Base-by-base conservation (phyloP, 2,888 invertebrate genomes). In the Myathropa florea region DNA sequence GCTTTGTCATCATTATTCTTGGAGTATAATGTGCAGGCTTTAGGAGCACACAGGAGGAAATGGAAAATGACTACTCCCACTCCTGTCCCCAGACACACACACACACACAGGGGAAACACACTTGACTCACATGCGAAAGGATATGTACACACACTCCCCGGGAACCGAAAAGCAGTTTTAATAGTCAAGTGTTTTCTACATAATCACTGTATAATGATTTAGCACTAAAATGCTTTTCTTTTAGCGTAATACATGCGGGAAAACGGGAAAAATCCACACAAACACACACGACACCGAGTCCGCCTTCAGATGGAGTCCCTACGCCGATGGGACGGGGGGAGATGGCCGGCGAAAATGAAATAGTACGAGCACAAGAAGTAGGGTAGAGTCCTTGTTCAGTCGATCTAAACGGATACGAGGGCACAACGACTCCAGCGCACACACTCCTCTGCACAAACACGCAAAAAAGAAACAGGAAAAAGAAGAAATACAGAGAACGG, bases 201-300 rank as follows among this genome's bases (percentile, higher is more conserved):
- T 85, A 82, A 85, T 85, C 85, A 81, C 68, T 73, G 82, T 70
- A 77, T 68, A 85, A 77, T 85, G 81, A 85, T 73, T 82, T 77
- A 64, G 85, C 85, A 77, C 77, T 77, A 73, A 85, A 72, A 46
- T 53, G 61, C 64, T 30, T 55, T 63, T 72, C 33, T 68, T 72
- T 63, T 68, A 60, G n/a, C 28, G 55, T 73, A 46, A 39, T 30
- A 39, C 36, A 63, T 36, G 46, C 65, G 36, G 30, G 65, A 63
- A 63, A 24, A 59, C 12, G 14, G n/a, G 9, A 7, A 46, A 46
- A 18, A 67, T 55, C 18, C 64, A 61, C 46, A n/a, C n/a, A 14
- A 18, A 68, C n/a, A 53, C 46, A 30, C 4, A n/a, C 7, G n/a
- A 26, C 12, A 39, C 3, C n/a, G 1, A 18, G 1, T 2, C 33